phyloP scores from a whole-genome alignment of 2,113 vertebrate genomes.

The Bettongia penicillata region DNA sequence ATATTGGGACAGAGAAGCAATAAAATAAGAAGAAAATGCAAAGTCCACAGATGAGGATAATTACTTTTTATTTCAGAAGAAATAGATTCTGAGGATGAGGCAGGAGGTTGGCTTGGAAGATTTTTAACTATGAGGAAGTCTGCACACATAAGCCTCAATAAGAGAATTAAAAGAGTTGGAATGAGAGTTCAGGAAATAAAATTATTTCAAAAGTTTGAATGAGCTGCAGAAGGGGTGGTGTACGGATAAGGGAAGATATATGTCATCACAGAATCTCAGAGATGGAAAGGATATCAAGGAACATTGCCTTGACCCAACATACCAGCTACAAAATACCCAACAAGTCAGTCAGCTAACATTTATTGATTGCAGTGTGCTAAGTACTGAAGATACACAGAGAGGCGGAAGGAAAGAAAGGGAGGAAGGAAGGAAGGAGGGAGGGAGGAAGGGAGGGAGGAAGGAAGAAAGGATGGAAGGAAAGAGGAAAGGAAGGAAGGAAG shows the following conservation, averaged over 20 bases:
- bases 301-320: background rate
- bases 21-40: background rate
- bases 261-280: background rate
- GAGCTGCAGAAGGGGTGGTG: background rate
- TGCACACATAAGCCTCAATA: conserved; percentile 1
- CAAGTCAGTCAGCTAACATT: background rate
- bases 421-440: background rate
- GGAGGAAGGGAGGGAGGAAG: too few relatives aligned
- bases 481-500: too few relatives aligned
- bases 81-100: conserved; percentile 45
- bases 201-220: conserved; percentile 37
- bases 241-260: background rate
- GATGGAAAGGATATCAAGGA: background rate
- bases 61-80: background rate
- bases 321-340: background rate
- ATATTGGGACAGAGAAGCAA: background rate
- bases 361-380: background rate
- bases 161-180: background rate
- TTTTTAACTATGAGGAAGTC: background rate
- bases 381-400: background rate
- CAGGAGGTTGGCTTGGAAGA: conserved; percentile 16
- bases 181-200: background rate
- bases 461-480: too few relatives aligned
- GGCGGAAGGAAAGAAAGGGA: background rate
- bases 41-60: background rate